Base-by-base conservation (phyloP, 2,888 invertebrate genomes). In the Parnassius apollo region DNA sequence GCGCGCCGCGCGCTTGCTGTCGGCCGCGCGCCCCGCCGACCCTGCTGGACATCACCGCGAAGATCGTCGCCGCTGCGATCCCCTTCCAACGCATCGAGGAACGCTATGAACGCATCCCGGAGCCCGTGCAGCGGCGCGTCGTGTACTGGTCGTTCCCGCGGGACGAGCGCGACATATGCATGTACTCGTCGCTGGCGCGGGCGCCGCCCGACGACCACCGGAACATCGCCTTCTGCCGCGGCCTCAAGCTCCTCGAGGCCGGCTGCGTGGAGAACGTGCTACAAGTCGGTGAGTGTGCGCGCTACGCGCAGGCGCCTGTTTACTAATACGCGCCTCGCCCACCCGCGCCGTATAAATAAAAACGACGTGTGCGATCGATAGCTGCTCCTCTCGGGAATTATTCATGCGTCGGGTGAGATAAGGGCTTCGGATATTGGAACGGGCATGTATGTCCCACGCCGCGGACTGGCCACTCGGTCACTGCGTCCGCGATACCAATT, bases 141-240 rank as follows among this genome's bases (percentile, higher is more conserved):
- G 96, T 97, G 80, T 97, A 94, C 92, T 97, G 96, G 96, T 96
- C 96, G 70, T 97, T 97, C 91, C 97, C 97, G 72, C 92, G 96
- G 78, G 95, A 96, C 83, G 97, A 97, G 88, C 93, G 95, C 80
- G 96, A 96, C 91, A 96, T 97, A 85, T 96, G 96, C 90, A 96
- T 97, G 96, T 97, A 97, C 92, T 96, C 96, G 75, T 96, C 96
- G 73, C 93, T 96, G 88, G 91, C 91, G 79, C 86, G 93, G 67
- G 92, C 92, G 83, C 91, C 92, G 69, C 91, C 92, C 73, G 93
- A 93, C 81, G 96, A 96, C 91, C 94, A 94, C 85, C 95, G 95
- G 88, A 96, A 95, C 92, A 93, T 96, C 81, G 96, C 96, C 80
- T 97, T 96, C 92, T 95, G 96, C 92, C 95, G 96, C 85, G 97